Conservation (phyloP, 1,140 invertebrate genomes). For the Philopotamus ludificatus region DNA sequence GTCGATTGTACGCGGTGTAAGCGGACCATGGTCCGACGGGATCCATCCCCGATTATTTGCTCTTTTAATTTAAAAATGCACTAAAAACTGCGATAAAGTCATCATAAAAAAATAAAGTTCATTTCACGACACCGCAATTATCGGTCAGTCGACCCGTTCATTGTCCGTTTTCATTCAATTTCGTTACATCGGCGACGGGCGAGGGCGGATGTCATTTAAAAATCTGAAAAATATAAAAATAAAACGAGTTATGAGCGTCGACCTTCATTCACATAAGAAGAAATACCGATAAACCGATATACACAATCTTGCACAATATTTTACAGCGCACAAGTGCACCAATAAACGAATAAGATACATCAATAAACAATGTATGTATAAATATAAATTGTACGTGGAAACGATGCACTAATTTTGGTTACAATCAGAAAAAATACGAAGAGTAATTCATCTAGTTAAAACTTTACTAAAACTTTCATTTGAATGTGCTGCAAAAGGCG, state of each 20-base stretch:
- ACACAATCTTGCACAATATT: no score
- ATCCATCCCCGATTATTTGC: constrained; percentile 61
- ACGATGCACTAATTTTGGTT: no score
- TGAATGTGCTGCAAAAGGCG: no score
- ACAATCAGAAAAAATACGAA: no score
- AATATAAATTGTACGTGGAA: no score
- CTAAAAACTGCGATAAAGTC: constrained; percentile 5
- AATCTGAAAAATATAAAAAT: constrained; percentile 8
- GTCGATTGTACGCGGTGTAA: constrained; percentile 71
- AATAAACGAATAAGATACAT: no score
- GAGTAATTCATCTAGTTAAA: no score
- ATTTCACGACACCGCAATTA: not conserved
- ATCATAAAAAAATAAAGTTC: constrained; percentile 11
- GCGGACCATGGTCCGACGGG: constrained; percentile 75
- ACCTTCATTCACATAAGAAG: no score
- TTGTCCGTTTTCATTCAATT: not conserved
- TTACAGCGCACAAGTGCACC: no score
- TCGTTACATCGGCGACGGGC: not conserved
- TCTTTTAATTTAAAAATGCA: constrained; percentile 36
- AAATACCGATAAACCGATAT: no score
- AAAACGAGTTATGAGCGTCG: not conserved
- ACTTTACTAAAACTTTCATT: no score
- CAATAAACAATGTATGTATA: no score
- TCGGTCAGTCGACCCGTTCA: constrained; percentile 3
- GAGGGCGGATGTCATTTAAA: not conserved